Evolutionary conservation across 2,888 invertebrate genomes (phyloP), one percentile per base, ranked within the genome.

Genomic region (Brachypalpus laphriformis): DNA sequence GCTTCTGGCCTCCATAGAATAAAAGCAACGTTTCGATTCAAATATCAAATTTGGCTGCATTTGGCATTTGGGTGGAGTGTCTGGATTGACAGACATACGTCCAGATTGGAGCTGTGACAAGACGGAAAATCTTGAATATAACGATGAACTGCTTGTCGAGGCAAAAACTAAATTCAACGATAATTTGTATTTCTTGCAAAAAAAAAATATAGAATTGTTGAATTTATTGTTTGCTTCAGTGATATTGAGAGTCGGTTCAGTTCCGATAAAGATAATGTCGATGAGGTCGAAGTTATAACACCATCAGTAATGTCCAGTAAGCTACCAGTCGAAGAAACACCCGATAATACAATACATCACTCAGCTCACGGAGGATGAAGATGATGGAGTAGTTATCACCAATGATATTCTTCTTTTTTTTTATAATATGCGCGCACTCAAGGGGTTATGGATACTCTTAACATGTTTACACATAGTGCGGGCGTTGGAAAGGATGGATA

Each of bases 51-150:
- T 94, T 97, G 88, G 96, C 97, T 11, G 98, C 99, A 3, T n/a
- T n/a, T n/a, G n/a, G n/a, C n/a, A n/a, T n/a, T 98, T 99, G 92
- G 98, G 98, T 22, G 99, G 99, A n/a, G 96, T 99, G 0, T 96
- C 98, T 0, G 93, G 98, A 88, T 99, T 99, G 91, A 95, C 96
- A 3, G 96, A 99, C 93, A 93, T 96, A 28, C 94, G 97, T 89
- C 91, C 94, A 59, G 92, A 94, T 88, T 98, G 98, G 98, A 94
- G 91, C 94, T 96, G 92, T 93, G 92, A 95, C 89, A 98, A 98
- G 92, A 94, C 94, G 81, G 98, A 98, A 92, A 93, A 95, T 81
- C 90, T 97, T 63, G 92, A 92, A 65, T 93, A 94, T 20, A 95
- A 93, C 25, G 93, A 93, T 88, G 92, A 94, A 42, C 95, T 98